Base-by-base conservation (phyloP, 1,140 invertebrate species). In the Zaprionus ornatus region DNA sequence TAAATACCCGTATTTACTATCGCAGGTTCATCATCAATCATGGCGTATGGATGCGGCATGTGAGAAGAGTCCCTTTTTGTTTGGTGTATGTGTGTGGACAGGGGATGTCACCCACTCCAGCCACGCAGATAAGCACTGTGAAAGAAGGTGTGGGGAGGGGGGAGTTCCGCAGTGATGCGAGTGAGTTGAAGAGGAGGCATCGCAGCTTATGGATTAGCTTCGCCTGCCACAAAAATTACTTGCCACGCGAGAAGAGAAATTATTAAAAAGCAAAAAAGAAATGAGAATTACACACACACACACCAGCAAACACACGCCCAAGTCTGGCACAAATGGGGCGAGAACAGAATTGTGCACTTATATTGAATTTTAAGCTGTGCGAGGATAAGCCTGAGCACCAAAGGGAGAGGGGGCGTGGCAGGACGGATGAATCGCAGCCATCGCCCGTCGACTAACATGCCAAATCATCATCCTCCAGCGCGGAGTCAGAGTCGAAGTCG, bases 311-410 rank as follows among this genome's bases (percentile, higher is more conserved):
- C 13, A 45, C 21, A 37, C 6, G 32, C 23, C 17, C 17, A 52
- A 32, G 4, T 12, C 21, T 29, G 27, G 2, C 21, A 25, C 45
- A 65, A 54, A 76, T 61, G 45, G 45, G 35, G 63, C 48, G 54
- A 35, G 56, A 35, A 48, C 37, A 42, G 60, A 70, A 81, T 69
- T 65, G 68, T 66, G 55, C 37, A 82, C 81, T 84, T 81, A 85
- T 80, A 85, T 85, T 85, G 82, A 79, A 81, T 85, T 85, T 81
- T 73, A 85, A 81, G 82, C 78, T 81, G 62, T 72, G 19, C 19
- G 9, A 5, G 75, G 80, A 75, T 80, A 66, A 75, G 66, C 15
- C 2, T 17, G 6, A 10, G 45, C 45, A 23, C 6, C 10, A 19
- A 4, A 17, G 6, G n/a, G 12, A 3, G 45, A 17, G n/a, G 1